Evolutionary conservation across 2,888 invertebrate genomes (phyloP), one percentile per base, ranked within the genome.

Genomic region (Sphinx pinastri): DNA sequence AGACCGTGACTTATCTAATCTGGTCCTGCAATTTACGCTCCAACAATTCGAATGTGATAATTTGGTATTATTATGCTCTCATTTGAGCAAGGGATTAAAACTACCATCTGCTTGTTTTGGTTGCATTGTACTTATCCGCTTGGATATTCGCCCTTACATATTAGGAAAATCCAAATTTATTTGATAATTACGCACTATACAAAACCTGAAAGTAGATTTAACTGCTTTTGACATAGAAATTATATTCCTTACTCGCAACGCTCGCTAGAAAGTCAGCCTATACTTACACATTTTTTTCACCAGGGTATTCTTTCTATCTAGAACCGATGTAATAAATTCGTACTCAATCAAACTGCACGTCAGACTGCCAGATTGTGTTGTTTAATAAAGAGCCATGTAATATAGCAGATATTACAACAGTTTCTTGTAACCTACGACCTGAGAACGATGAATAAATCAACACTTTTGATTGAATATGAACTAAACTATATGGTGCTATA

Each of bases 11-110:
- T 63, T 47, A 63, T 63, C 63, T 47, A 55, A 55, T 55, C 11
- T 19, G 55, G 11, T 55, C 55, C 55, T 55, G 55, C 55, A 55
- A 55, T 55, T 55, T 55, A 55, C 55, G 55, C 19, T 55, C 11
- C 55, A 47, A 45, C 60, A 16, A 60, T 60, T 60, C 60, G 16
- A 60, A 60, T 16, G 60, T 47, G 47, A 16, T 60, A 47, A 60
- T 47, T 60, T 16, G 47, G 16, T 60, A 19, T 55, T 55, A 19
- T 55, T 55, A 55, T 19, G 55, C 7, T 47, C 16, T n/a, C 45
- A 19, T 63, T 63, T 16, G 47, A 16, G 47, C 13, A 19, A 12
- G 19, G 19, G 19, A 19, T 49, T 38, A 11, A 14, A 31, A 16
- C 25, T 10, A 13, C 38, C 58, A 58, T 58, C 14, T 31, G 31